Evolutionary conservation across 2,888 invertebrate species (phyloP).

Genomic region (Cataglyphis rosenhaueri): DNA sequence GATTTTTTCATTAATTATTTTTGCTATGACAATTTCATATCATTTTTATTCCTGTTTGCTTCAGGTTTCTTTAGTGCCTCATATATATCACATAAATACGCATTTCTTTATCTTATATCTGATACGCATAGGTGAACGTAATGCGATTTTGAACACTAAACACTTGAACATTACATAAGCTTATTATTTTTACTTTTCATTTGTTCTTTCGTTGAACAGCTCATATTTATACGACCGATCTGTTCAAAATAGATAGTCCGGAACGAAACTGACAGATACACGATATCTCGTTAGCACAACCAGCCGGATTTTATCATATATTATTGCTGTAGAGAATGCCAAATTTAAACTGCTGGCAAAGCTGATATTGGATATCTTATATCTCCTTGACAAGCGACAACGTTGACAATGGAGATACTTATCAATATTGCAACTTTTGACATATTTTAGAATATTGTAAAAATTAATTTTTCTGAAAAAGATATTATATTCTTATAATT

Average conservation of each 20-base stretch:
- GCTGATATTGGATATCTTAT: conserved; percentile 61
- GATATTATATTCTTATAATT: conserved; percentile 10
- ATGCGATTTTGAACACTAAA: not conserved
- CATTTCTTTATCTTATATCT: not conserved
- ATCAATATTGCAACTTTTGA: not conserved
- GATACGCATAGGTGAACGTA: not conserved
- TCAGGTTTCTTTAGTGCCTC: not conserved
- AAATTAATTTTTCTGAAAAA: not conserved
- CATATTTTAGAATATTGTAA: not conserved
- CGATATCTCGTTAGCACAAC: conserved; percentile 69
- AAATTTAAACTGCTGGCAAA: conserved; percentile 75
- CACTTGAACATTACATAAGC: not conserved
- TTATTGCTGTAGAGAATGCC: conserved; percentile 68
- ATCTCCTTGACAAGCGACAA: conserved; percentile 31
- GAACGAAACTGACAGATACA: conserved; percentile 69
- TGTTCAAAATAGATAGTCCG: conserved; percentile 60
- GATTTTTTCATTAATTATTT: not conserved
- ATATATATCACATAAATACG: not conserved
- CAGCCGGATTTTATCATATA: conserved; percentile 52
- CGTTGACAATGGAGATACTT: not conserved
- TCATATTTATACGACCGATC: conserved; percentile 61
- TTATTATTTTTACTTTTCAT: conserved; percentile 69
- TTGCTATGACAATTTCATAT: not conserved
- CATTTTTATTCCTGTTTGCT: not conserved
- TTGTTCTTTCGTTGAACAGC: conserved; percentile 52